Percentiles rank a stretch among this genome's conserved stretches.
Conservation (phyloP, 1,140 invertebrate species). For the Bombyx mandarina region DNA sequence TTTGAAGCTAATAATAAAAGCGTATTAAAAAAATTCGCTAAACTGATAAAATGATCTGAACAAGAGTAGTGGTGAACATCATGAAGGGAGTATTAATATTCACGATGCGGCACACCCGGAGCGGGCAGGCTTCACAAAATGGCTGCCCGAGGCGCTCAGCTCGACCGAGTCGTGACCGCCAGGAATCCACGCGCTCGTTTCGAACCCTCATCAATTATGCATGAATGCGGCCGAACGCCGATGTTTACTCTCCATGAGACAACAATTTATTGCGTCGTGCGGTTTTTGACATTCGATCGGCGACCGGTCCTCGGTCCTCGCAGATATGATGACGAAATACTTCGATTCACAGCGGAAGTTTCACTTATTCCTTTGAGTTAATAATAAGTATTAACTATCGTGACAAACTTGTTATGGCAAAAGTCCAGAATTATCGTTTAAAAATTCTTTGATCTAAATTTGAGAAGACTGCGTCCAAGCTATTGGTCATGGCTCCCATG, state of each 20-base stretch:
- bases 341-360: constrained; percentile 21
- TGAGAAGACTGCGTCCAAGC: too few species aligned
- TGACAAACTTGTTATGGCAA: not conserved
- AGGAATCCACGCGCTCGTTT: constrained; percentile 57
- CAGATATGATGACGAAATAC: constrained; percentile 30
- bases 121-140: constrained; percentile 59
- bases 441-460: not conserved
- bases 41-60: not conserved
- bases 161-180: constrained; percentile 58
- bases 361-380: not conserved
- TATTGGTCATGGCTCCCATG: too few species aligned
- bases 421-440: not conserved
- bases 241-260: constrained; percentile 67
- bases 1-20: too few species aligned
- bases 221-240: constrained; percentile 63
- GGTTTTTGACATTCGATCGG: constrained; percentile 63
- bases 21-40: too few species aligned
- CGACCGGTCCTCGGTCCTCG: constrained; percentile 24
- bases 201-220: constrained; percentile 67
- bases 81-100: constrained; percentile 55
- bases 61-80: constrained; percentile 21
- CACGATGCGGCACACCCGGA: constrained; percentile 35
- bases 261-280: constrained; percentile 67
- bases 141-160: constrained; percentile 49
- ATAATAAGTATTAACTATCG: not conserved